phyloP scores from a whole-genome alignment of 2,797 vertebrate species.

The Brachyrhaphis roseni region DNA sequence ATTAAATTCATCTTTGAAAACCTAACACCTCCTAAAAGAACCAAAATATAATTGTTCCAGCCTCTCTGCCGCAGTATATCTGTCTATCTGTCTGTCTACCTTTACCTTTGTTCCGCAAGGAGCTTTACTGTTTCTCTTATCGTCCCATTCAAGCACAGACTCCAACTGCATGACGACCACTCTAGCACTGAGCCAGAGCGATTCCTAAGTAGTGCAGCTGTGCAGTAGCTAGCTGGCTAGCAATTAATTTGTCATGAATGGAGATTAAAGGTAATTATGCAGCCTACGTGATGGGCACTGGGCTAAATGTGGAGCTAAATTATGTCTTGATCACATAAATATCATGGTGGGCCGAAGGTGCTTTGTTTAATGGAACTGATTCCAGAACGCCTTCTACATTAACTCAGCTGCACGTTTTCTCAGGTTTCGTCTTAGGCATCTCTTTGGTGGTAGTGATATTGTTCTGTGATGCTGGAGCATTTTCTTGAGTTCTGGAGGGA shows the following conservation, averaged over 20 bases:
- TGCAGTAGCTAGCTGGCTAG: conserved; percentile 12
- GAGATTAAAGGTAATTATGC: conserved; percentile 21
- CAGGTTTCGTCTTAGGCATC: neutral
- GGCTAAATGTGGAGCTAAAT: conserved; percentile 28
- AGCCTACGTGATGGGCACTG: conserved; percentile 5
- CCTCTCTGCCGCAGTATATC: too few species aligned
- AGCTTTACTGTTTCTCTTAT: neutral
- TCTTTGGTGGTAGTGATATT: neutral
- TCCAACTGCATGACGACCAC: conserved; percentile 1
- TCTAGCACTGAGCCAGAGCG: conserved; percentile 1
- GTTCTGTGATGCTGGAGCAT: neutral
- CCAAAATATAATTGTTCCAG: neutral
- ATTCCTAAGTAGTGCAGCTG: conserved; percentile 21
- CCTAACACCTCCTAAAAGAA: neutral
- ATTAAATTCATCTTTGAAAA: neutral
- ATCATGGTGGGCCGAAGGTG: conserved; percentile 11
- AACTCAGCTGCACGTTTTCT: conserved; percentile 9
- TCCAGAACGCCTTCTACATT: neutral
- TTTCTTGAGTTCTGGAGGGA: neutral
- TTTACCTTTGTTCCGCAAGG: neutral
- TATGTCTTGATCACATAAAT: conserved; percentile 21
- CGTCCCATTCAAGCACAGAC: neutral
- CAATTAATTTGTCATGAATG: conserved; percentile 22
- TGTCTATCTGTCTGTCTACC: too few species aligned
- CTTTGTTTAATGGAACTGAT: conserved; percentile 19